Evolutionary conservation across 37 sponge, comb jelly and placozoan species (phyloP).

Genomic region (Ephydatia muelleri): DNA sequence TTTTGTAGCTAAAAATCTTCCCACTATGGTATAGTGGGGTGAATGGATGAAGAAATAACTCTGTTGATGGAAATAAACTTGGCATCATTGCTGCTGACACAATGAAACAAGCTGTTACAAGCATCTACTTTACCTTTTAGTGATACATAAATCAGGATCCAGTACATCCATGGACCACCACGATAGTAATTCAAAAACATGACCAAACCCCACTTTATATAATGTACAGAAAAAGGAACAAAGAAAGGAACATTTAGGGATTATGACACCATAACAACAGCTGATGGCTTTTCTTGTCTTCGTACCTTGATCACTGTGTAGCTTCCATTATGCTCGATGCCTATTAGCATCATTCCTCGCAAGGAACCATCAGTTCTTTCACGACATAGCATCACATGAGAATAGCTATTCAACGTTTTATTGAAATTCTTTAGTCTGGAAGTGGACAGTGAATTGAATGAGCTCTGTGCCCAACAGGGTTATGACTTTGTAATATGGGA

Average conservation of each 20-base stretch:
- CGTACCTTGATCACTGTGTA: too few relatives aligned
- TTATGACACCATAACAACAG: too few relatives aligned
- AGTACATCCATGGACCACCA: constrained; percentile 71
- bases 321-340: constrained; percentile 4
- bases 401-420: constrained; percentile 54
- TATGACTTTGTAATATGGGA: too few relatives aligned
- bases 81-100: too few relatives aligned
- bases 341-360: constrained; percentile 68
- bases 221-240: too few relatives aligned
- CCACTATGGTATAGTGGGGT: constrained; percentile 59
- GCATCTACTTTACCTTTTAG: constrained; percentile 18
- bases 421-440: constrained; percentile 39
- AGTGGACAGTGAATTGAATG: too few relatives aligned
- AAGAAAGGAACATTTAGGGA: too few relatives aligned
- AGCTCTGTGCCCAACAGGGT: too few relatives aligned
- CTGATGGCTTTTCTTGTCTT: too few relatives aligned
- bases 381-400: constrained; percentile 51
- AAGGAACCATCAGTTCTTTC: constrained; percentile 77
- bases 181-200: constrained; percentile 56
- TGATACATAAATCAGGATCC: constrained; percentile 37
- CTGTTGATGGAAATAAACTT: too few relatives aligned
- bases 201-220: constrained; percentile 66
- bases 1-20: constrained; percentile 86
- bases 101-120: too few relatives aligned
- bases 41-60: constrained; percentile 54